Evolutionary conservation across 1,140 invertebrate genomes (phyloP).

Genomic region (Drosophila yakuba): DNA sequence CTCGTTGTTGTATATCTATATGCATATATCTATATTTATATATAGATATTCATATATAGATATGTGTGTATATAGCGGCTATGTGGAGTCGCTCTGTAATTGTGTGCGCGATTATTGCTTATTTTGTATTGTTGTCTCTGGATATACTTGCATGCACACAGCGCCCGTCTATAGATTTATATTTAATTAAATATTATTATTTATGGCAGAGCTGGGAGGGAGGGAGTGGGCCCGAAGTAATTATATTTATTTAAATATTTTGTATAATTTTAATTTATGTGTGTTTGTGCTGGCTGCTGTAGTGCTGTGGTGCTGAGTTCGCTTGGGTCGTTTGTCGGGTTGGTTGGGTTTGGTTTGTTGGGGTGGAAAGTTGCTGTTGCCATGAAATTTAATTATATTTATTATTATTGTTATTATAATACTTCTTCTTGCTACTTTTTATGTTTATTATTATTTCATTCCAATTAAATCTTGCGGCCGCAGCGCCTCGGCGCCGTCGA

Average conservation of each 20-base stretch:
- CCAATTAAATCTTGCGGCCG: slow-evolving; percentile 78
- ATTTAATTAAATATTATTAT: slow-evolving; percentile 83
- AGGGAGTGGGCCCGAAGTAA: slow-evolving; percentile 48
- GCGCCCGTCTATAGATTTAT: slow-evolving; percentile 63
- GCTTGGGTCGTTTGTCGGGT: neutral
- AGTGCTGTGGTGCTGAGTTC: neutral
- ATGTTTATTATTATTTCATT: slow-evolving; percentile 82
- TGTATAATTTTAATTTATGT: slow-evolving; percentile 53
- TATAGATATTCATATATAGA: neutral
- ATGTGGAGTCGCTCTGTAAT: slow-evolving; percentile 13
- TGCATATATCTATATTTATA: neutral
- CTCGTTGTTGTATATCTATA: slow-evolving; percentile 28
- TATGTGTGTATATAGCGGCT: neutral
- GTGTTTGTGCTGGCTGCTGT: slow-evolving; percentile 4
- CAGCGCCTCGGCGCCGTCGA: slow-evolving; percentile 29
- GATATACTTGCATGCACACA: slow-evolving; percentile 46
- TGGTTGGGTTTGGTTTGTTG: neutral
- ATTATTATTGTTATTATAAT: slow-evolving; percentile 81
- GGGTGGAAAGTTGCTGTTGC: slow-evolving; percentile 30
- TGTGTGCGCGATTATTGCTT: slow-evolving; percentile 61
- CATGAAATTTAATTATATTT: slow-evolving; percentile 83
- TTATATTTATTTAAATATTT: slow-evolving; percentile 80
- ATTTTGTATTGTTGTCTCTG: slow-evolving; percentile 60
- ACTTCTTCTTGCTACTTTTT: slow-evolving; percentile 67
- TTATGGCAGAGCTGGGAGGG: slow-evolving; percentile 49